Evolutionary conservation across 2,113 vertebrate genomes (phyloP).

Genomic region (Eudyptes chrysolophus): DNA sequence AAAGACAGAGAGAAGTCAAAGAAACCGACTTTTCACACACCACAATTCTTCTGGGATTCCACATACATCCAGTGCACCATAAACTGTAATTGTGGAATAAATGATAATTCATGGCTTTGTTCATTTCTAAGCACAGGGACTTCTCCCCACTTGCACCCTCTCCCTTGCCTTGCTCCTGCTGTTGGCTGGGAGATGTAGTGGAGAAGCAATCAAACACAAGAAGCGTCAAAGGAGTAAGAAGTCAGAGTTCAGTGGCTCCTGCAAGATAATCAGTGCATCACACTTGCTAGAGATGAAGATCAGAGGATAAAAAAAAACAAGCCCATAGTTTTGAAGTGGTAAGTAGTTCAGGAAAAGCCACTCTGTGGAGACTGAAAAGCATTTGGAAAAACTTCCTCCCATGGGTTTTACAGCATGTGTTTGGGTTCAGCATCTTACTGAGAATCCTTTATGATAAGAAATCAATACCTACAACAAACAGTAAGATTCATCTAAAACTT

Average conservation of each 20-base stretch:
- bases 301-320: background rate
- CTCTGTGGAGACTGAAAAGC: background rate
- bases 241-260: conserved; percentile 4
- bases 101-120: background rate
- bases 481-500: background rate
- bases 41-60: background rate
- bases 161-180: background rate
- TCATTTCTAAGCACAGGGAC: background rate
- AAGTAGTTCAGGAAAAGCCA: background rate
- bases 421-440: background rate
- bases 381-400: background rate
- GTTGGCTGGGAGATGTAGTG: background rate
- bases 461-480: background rate
- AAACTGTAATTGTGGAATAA: background rate
- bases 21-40: background rate
- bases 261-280: background rate
- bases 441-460: background rate
- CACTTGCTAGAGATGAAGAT: background rate
- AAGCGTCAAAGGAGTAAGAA: conserved; percentile 2
- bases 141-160: background rate
- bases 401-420: background rate
- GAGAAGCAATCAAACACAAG: background rate
- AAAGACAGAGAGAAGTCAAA: background rate
- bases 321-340: background rate
- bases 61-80: background rate